These are phyloP conservation scores for Pseudois nayaur DNA, from an alignment of 2,113 vertebrate genomes.

Conservation along the genomic window DNA sequence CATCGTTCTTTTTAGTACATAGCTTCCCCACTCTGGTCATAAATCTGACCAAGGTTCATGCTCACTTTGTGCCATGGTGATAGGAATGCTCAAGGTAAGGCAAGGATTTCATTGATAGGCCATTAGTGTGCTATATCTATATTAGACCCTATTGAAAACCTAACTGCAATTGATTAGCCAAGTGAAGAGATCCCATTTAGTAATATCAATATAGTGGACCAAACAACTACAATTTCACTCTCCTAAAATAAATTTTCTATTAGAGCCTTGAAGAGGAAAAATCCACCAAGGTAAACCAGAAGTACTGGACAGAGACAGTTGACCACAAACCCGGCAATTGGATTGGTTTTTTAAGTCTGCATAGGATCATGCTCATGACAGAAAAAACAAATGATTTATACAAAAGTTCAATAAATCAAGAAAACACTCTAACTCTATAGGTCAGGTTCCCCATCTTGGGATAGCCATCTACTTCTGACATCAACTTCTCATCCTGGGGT, in stretches of 20 bases:
- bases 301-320: not conserved
- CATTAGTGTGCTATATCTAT: not conserved
- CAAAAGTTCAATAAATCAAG: not conserved
- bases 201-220: not conserved
- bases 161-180: not conserved
- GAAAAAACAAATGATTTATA: not conserved
- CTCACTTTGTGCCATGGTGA: not conserved
- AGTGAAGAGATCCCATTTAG: not conserved
- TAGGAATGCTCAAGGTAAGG: not conserved
- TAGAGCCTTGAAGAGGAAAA: not conserved
- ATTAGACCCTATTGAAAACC: not conserved
- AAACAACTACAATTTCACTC: not conserved
- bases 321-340: not conserved
- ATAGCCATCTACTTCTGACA: not conserved
- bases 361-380: not conserved
- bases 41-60: not conserved
- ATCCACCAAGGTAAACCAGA: not conserved
- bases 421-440: not conserved
- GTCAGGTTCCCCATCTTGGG: not conserved
- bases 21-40: not conserved
- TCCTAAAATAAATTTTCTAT: not conserved
- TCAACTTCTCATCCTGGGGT: not conserved
- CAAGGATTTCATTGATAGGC: not conserved
- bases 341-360: not conserved
- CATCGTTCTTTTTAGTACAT: not conserved